A percentile compares a stretch with the other conserved stretches of the same genome.
Evolutionary conservation across 2,888 invertebrate genomes (phyloP).

Genomic region (Parthenolecanium corni): DNA sequence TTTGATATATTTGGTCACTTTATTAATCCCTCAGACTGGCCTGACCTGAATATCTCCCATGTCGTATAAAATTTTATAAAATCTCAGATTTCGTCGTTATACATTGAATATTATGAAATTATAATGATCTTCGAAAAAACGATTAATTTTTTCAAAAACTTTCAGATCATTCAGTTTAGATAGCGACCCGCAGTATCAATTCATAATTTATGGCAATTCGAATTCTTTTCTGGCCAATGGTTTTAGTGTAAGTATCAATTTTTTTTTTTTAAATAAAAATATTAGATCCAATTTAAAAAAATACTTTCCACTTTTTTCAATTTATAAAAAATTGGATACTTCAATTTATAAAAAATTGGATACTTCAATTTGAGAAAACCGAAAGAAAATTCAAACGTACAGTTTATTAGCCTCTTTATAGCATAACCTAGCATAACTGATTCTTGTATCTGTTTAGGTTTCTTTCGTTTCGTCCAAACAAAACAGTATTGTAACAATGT

Average conservation of each 20-base stretch:
- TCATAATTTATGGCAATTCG: constrained; percentile 12
- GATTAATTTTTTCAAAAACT: background rate
- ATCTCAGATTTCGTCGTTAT: too few relatives aligned
- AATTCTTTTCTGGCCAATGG: constrained; percentile 11
- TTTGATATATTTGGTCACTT: too few relatives aligned
- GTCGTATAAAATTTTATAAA: too few relatives aligned
- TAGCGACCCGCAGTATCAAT: constrained; percentile 22
- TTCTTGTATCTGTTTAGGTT: constrained; percentile 14
- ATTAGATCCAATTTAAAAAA: background rate
- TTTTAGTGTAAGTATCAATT: constrained; percentile 4
- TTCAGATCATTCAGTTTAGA: constrained; percentile 18
- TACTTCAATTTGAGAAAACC: background rate
- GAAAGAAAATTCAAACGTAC: background rate
- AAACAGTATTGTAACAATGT: constrained; percentile 48
- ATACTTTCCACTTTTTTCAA: background rate
- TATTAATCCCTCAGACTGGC: too few relatives aligned
- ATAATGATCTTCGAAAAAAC: background rate
- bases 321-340: background rate
- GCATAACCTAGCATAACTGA: background rate
- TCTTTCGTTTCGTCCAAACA: constrained; percentile 37
- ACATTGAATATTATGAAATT: too few relatives aligned
- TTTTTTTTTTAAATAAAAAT: background rate
- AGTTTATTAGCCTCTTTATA: background rate
- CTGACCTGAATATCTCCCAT: too few relatives aligned
- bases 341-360: background rate